Percentiles rank a stretch among this genome's conserved stretches.
Conservation (phyloP, 2,797 vertebrate genomes). For the Scolopax rusticola region DNA sequence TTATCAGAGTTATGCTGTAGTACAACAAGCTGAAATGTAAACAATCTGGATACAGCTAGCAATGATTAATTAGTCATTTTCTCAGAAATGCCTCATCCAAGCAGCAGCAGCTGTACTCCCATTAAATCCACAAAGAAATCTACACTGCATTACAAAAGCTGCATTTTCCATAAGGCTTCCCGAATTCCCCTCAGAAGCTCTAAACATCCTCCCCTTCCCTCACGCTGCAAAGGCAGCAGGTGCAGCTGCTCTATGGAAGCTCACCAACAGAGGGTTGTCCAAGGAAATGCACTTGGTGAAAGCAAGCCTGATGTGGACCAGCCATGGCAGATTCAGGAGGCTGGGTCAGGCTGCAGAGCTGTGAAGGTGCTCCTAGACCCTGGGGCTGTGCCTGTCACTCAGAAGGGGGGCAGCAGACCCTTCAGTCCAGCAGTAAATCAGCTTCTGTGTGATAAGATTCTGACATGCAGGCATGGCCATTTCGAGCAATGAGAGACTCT, state of each 20-base stretch:
- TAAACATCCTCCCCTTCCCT: not conserved
- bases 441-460: not conserved
- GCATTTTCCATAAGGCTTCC: not conserved
- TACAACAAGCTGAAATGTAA: slow-evolving; percentile 6
- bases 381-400: fast-evolving
- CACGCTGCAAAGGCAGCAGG: not conserved
- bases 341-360: not conserved
- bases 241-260: not conserved
- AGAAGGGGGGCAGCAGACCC: not conserved
- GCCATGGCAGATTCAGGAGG: fast-evolving
- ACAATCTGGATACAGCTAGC: slow-evolving; percentile 6
- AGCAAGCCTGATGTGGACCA: not conserved
- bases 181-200: not conserved
- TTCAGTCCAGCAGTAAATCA: not conserved
- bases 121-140: not conserved
- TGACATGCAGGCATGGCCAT: not conserved
- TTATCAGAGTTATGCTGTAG: not conserved
- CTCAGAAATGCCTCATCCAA: not conserved
- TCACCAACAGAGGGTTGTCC: not conserved
- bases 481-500: not conserved
- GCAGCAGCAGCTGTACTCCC: not conserved
- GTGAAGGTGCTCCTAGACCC: not conserved
- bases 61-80: slow-evolving; percentile 14
- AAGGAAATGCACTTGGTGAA: not conserved
- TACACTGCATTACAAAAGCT: not conserved